Evolutionary conservation across 2,888 invertebrate genomes (phyloP).

Genomic region (Smittia sp.): DNA sequence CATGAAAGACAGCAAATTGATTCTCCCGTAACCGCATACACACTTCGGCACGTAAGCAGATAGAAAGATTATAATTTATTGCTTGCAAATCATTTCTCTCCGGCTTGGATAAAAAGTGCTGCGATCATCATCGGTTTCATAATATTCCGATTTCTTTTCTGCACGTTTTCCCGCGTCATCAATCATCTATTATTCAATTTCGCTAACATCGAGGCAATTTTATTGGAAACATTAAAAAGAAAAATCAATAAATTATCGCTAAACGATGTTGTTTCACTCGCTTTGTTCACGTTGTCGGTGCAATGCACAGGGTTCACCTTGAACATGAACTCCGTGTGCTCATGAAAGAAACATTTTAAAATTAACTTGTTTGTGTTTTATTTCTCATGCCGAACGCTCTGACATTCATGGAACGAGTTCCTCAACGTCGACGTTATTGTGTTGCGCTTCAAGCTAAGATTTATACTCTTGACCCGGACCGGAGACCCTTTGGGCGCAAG

Average conservation of each 20-base stretch:
- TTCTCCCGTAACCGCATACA: not conserved
- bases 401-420: no score
- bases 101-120: not conserved
- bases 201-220: not conserved
- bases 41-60: not conserved
- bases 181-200: not conserved
- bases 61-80: not conserved
- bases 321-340: slow-evolving; percentile 9
- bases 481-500: no score
- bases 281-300: not conserved
- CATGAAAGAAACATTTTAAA: no score
- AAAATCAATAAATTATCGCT: slow-evolving; percentile 23
- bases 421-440: no score
- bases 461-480: no score
- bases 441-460: no score
- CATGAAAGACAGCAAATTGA: slow-evolving; percentile 2
- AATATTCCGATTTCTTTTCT: not conserved
- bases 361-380: no score
- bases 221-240: slow-evolving; percentile 13
- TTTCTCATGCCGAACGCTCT: not conserved
- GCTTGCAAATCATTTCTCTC: not conserved
- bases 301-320: not conserved
- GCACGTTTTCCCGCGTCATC: not conserved
- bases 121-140: not conserved
- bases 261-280: no score